These are phyloP conservation scores for Luffia ferchaultella DNA, from an alignment of 2,888 invertebrate genomes.

Conservation along the genomic window DNA sequence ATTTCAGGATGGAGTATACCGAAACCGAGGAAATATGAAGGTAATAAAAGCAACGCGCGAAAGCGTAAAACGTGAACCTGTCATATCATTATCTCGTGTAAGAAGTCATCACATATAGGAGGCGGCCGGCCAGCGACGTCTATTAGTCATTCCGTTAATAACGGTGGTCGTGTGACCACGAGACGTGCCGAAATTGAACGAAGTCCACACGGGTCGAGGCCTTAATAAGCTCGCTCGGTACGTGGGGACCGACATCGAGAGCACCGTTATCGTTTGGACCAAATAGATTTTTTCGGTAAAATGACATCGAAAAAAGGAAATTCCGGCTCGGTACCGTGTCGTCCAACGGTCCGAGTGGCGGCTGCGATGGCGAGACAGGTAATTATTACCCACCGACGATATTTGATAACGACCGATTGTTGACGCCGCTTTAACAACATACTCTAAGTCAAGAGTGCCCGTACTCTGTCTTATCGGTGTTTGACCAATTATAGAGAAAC, in stretches of 20 bases:
- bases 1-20: no score
- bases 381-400: not conserved
- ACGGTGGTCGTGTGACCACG: constrained; percentile 22
- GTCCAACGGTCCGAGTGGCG: constrained; percentile 41
- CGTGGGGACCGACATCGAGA: constrained; percentile 31
- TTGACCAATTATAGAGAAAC: no score
- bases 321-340: constrained; percentile 42
- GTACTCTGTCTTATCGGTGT: not conserved
- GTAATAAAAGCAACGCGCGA: no score
- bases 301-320: constrained; percentile 50
- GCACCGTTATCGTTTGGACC: constrained; percentile 51
- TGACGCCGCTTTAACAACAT: not conserved
- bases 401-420: not conserved
- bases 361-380: not conserved
- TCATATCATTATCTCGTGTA: no score
- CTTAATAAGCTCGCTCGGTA: constrained; percentile 31
- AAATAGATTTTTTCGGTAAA: constrained; percentile 55
- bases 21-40: no score
- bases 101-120: not conserved
- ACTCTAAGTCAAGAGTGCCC: not conserved
- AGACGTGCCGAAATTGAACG: constrained; percentile 25
- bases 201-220: constrained; percentile 28
- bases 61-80: no score
- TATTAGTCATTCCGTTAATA: constrained; percentile 25
- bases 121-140: not conserved